Conservation (phyloP, 2,888 invertebrate genomes). For the Machimus atricapillus region DNA sequence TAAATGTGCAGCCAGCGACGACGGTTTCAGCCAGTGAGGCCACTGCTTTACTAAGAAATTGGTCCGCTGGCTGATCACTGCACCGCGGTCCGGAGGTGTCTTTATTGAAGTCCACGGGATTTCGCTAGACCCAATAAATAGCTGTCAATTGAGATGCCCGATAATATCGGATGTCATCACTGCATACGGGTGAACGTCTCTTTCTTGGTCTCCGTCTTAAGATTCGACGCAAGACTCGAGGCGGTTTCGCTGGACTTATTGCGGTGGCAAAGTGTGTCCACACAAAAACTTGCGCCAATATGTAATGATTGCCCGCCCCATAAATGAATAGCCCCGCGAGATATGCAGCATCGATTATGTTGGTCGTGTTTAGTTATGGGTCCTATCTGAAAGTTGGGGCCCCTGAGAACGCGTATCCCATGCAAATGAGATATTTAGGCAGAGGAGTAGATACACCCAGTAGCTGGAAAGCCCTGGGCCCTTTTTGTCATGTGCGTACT, state of each 20-base stretch:
- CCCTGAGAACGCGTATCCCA: neutral
- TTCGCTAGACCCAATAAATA: neutral
- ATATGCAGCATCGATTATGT: neutral
- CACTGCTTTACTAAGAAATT: neutral
- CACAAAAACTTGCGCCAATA: neutral
- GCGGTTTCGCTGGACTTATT: neutral
- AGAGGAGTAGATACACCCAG: neutral
- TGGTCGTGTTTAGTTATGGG: neutral
- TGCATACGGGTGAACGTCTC: neutral
- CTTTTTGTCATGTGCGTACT: neutral
- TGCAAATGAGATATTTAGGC: slow-evolving; percentile 27
- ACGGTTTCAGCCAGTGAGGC: neutral
- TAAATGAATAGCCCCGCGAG: neutral
- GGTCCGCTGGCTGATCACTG: neutral
- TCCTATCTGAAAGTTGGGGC: neutral
- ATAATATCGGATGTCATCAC: neutral
- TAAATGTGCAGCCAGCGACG: neutral
- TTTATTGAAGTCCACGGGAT: neutral
- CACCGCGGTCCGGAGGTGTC: neutral
- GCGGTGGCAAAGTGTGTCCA: neutral
- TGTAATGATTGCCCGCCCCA: slow-evolving; percentile 14
- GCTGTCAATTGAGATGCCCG: neutral
- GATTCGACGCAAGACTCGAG: neutral
- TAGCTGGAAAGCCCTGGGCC: slow-evolving; percentile 10
- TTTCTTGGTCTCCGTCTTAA: neutral